These are phyloP conservation scores for Eristalis tenax DNA, from an alignment of 2,888 invertebrate genomes.

Conservation along the genomic window DNA sequence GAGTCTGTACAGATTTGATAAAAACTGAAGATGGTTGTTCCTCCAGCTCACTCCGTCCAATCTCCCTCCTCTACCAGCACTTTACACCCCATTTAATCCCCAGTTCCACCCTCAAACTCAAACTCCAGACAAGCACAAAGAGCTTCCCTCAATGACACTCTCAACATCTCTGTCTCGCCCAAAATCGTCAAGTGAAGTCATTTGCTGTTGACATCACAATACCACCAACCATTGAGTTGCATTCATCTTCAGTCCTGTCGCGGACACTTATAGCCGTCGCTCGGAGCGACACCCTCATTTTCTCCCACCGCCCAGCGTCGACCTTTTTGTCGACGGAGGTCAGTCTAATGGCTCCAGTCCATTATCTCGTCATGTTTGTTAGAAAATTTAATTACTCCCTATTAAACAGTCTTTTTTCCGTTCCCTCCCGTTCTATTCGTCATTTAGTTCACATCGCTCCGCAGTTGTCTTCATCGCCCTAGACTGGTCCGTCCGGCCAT, in stretches of 20 bases:
- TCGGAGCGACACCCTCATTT: not conserved
- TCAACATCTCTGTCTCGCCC: not conserved
- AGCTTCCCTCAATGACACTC: no score
- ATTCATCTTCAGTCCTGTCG: constrained; percentile 9
- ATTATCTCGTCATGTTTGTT: constrained; percentile 81
- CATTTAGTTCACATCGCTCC: constrained; percentile 43
- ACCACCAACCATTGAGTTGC: not conserved
- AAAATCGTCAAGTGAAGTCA: not conserved
- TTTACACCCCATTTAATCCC: not conserved
- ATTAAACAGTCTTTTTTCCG: constrained; percentile 74
- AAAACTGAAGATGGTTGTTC: no score
- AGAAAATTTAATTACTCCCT: constrained; percentile 80
- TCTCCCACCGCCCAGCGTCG: constrained; percentile 39
- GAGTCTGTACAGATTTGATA: no score
- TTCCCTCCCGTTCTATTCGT: constrained; percentile 20
- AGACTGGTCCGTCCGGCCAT: not conserved
- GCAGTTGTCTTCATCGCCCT: constrained; percentile 10
- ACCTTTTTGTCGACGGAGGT: constrained; percentile 55
- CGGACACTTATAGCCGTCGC: constrained; percentile 6
- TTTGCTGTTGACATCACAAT: not conserved
- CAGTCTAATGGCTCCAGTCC: constrained; percentile 79
- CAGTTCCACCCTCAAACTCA: no score
- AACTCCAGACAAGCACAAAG: no score
- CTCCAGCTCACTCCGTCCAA: no score
- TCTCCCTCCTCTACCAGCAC: no score